These are phyloP conservation scores for Myoxocephalus aenaeus DNA, from an alignment of 2,797 vertebrate genomes.

Conservation along the genomic window DNA sequence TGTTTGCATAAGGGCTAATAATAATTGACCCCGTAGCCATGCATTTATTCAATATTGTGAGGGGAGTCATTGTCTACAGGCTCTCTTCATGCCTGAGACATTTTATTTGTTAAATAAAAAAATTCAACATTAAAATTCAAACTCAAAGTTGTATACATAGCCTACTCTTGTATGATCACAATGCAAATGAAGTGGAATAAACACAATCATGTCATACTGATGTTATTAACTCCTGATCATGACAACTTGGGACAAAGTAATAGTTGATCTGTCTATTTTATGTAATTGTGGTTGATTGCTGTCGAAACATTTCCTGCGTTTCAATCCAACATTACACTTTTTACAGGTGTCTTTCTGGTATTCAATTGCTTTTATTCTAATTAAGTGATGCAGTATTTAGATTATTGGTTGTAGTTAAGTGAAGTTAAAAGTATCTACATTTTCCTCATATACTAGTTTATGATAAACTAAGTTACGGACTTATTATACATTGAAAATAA, in stretches of 20 bases:
- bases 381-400: neutral
- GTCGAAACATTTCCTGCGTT: neutral
- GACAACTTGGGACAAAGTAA: neutral
- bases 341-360: neutral
- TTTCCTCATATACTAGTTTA: neutral
- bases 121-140: too few species aligned
- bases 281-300: neutral
- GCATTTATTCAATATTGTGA: slow-evolving; percentile 1
- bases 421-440: neutral
- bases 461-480: neutral
- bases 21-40: slow-evolving; percentile 2
- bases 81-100: neutral
- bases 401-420: neutral
- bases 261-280: neutral
- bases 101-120: neutral
- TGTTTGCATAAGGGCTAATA: neutral
- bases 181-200: slow-evolving; percentile 1
- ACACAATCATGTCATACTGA: neutral
- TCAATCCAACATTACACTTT: neutral
- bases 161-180: neutral
- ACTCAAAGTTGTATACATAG: neutral
- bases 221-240: neutral
- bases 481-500: neutral
- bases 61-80: neutral
- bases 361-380: neutral